Base-by-base conservation (phyloP, 2,113 vertebrate genomes). In the Todiramphus chloris region DNA sequence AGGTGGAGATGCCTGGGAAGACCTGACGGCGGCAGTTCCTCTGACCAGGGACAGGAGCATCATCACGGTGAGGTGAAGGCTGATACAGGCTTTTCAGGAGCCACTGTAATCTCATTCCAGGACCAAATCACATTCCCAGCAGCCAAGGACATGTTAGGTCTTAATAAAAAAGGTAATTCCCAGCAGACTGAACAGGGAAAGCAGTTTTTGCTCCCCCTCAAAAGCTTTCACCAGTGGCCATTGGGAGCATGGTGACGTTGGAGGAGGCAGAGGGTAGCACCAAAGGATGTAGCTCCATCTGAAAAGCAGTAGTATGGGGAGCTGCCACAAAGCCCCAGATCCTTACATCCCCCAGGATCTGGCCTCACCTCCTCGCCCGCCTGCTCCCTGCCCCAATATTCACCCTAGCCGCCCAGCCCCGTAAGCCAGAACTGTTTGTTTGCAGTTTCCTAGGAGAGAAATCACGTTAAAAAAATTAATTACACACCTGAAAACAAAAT, bases 401-500 rank as follows among this genome's bases (percentile, higher is more conserved):
- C 37, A 50, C 83, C 92, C 8, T 19, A 93, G 43, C 35, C 4
- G 2, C 50, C 81, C 78, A 78, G 92, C 76, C 84, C 62, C 2
- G n/a, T 89, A 91, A 96, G 84, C 63, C 77, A 87, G 91, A 92
- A 86, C 91, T 96, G 90, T 96, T 96, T 96, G 94, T 94, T 96
- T 96, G 78, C 86, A 76, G 93, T 97, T 97, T 97, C 97, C 90
- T 97, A 96, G 96, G 95, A 97, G 97, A 97, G 91, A 92, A 97
- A 97, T 97, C 96, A 87, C 10, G 60, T 96, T 96, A 89, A 97
- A 97, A 96, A 97, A 97, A 95, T 97, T 97, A 97, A 97, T 97
- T 97, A 97, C 95, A 96, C 95, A 97, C 97, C 97, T 97, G 97
- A 97, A 97, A 97, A 97, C 97, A 97, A 97, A 97, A 97, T 87